Evolutionary conservation across 2,113 vertebrate species (phyloP), one percentile per base, ranked within the genome.

Genomic region (Orthochromis indermauri): DNA sequence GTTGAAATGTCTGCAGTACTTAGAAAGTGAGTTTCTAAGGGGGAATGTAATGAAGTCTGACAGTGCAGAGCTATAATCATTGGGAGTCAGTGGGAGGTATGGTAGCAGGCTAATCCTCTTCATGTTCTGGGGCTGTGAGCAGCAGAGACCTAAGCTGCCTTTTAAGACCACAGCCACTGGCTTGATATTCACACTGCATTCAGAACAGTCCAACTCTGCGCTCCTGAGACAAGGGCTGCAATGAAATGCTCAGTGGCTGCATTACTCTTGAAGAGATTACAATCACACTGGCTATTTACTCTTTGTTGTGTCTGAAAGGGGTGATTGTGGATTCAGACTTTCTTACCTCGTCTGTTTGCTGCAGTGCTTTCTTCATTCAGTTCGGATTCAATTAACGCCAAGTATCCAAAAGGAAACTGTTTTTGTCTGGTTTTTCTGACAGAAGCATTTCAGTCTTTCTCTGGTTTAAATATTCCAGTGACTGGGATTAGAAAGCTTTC

Each of bases 41-140:
- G 87, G 71, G 86, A 63, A 89, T 83, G 92, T 94, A 94, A 96
- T 96, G 94, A 94, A 91, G 93, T 94, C 94, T 96, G 93, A 94
- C 92, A 93, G 91, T 88, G 89, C 89, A 82, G 85, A 91, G 89
- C 90, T 92, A 94, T 95, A 95, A 93, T 93, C 91, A 94, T 89
- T 90, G 92, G 88, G 82, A 95, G 94, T 95, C 92, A 88, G 94
- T 95, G 92, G 92, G 92, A 94, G 94, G 93, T 93, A 88, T 90
- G 90, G 89, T 86, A 90, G 93, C 89, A 11, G 79, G 85, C 90
- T 94, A 94, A 96, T 96, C 95, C 92, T 91, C 92, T 94, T 93
- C 94, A 95, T 95, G 94, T 94, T 95, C 91, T 92, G 93, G 91
- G 91, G 89, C 92, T 93, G 92, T 95, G 93, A 96, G 95, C 94